Base-by-base conservation (phyloP, 2,113 vertebrate genomes). In the Cochlearius cochlearius region DNA sequence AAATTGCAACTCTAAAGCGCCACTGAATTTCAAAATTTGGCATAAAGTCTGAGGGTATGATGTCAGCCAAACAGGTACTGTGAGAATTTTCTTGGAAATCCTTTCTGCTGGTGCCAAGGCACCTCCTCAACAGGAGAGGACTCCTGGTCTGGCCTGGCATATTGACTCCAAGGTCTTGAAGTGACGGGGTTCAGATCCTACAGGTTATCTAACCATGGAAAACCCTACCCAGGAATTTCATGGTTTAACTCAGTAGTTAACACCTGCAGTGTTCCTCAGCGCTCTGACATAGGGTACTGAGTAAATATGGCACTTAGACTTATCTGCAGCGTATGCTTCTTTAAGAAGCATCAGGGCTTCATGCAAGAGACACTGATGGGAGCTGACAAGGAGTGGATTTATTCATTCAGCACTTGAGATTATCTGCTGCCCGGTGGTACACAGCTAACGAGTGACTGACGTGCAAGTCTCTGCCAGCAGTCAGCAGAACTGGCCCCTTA, bases 301-400 rank as follows among this genome's bases (percentile, higher is more conserved):
- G 84, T 21, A 85, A 90, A 94, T 45, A 59, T 18, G n/a, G 76
- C 87, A 84, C 56, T 86, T 53, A 8, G 67, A 53, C 72, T 84
- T 71, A 75, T 67, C 92, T 73, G 72, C 69, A 97, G 74, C 23
- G 7, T 69, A 62, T 92, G 90, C 90, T 91, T 92, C 94, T 94
- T 92, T 94, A 97, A 96, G 96, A 88, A 94, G 84, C 76, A 88
- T 88, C 64, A 71, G 39, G 52, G 47, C 45, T 95, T 94, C 92
- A 73, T 68, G 88, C 75, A 90, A 56, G 74, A 93, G 80, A 88
- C 50, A 26, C 82, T 97, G 95, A 97, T 97, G 82, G 95, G 86
- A 97, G 85, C 78, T 96, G 97, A 97, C 97, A 97, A 86, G 73
- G 90, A 97, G 81, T 88, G 92, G 95, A 97, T 96, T 97, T 96